Evolutionary conservation across 2,113 vertebrate genomes (phyloP).

Genomic region (Sarotherodon lohbergeri): DNA sequence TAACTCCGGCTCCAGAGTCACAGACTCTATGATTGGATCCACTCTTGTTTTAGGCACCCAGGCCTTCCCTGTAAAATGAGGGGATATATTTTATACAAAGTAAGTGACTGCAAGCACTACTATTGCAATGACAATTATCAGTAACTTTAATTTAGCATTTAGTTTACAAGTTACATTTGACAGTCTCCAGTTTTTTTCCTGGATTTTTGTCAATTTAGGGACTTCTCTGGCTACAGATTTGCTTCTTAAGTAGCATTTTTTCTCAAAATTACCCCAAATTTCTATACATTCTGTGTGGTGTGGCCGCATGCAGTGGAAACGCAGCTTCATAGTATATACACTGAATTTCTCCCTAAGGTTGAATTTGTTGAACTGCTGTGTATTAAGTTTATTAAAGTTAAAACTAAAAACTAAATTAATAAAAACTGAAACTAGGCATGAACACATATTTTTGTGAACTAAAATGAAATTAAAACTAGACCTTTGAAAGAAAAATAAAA

Average conservation of each 20-base stretch:
- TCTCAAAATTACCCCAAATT: neutral
- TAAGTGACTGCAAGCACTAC: neutral
- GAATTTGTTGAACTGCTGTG: neutral
- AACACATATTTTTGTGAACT: neutral
- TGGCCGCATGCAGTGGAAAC: neutral
- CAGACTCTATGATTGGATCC: slow-evolving; percentile 89
- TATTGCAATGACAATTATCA: neutral
- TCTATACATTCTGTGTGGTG: neutral
- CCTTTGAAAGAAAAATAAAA: neutral
- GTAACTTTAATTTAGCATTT: neutral
- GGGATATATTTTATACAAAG: neutral
- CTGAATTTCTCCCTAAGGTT: neutral
- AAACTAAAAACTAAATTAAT: neutral
- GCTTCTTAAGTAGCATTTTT: neutral
- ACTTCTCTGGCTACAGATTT: neutral
- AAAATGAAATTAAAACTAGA: neutral
- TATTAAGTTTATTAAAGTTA: neutral
- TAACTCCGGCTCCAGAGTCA: slow-evolving; percentile 92
- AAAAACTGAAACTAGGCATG: neutral
- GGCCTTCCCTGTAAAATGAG: slow-evolving; percentile 80
- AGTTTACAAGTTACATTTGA: neutral
- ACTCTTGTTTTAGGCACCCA: slow-evolving; percentile 89
- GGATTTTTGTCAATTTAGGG: neutral
- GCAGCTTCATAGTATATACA: neutral
- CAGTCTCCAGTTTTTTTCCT: neutral